Base-by-base conservation (phyloP, 2,888 invertebrate genomes). In the Thyatira batis region DNA sequence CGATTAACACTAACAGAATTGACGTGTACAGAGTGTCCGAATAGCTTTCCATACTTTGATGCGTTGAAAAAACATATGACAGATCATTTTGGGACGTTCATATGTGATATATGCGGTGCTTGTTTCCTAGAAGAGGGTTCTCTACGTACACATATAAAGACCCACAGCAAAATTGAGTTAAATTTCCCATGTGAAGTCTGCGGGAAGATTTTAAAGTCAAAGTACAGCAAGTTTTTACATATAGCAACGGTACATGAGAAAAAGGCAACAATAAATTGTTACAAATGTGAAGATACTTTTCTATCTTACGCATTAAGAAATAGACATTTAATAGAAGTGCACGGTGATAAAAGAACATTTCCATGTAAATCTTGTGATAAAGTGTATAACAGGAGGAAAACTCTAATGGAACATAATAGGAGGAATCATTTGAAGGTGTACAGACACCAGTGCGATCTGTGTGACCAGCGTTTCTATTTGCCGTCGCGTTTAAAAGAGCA, bases 101-200 rank as follows among this genome's bases (percentile, higher is more conserved):
- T 86, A 0, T 92, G 92, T 43, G 89, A 90, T 17, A 72, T 87
- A 0, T 91, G 90, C 45, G 87, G 91, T 0, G 90, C 91, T 0
- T 85, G 89, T 9, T 93, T 93, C 48, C 65, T 92, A 0, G 92
- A 92, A 53, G 82, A 84, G 1, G 80, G 87, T 0, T 92, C 93
- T 0, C 55, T 93, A 0, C 57, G 85, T 0, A 92, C 87, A 8
- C 93, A 93, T 60, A 82, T 85, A 2, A 84, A 83, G 20, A 77
- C 80, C 0, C 90, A 90, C 57, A 90, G 78, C 51, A 92, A 86
- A 60, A 88, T 92, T 2, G 92, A 84, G 2, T 88, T 87, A 11
- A 89, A 82, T 20, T 87, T 87, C 53, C 86, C 87, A 0, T 94
- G 94, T 54, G 87, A 89, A 2, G 76, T 87, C 0, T 93, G 93